These are phyloP conservation scores for Baronia brevicornis DNA, from an alignment of 2,888 invertebrate species.

Conservation along the genomic window DNA sequence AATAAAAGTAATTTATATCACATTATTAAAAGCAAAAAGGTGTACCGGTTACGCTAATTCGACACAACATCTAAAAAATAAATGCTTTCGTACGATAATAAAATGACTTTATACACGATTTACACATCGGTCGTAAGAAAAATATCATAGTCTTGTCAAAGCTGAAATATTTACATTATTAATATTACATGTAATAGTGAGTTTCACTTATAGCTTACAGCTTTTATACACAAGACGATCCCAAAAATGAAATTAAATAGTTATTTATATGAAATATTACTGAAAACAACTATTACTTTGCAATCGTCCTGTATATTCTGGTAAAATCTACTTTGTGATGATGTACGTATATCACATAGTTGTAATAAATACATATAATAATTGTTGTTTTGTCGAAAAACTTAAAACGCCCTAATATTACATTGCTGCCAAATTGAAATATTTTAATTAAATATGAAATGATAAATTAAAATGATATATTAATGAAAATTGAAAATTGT, in stretches of 20 bases:
- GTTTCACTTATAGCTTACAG: conserved; percentile 17
- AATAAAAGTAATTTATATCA: conserved; percentile 2
- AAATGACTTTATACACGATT: conserved; percentile 47
- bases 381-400: not conserved
- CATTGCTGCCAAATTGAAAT: conserved; percentile 8
- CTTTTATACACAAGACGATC: conserved; percentile 1
- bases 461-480: no score
- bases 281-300: conserved; percentile 10
- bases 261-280: not conserved
- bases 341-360: conserved; percentile 19
- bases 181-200: conserved; percentile 25
- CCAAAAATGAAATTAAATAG: not conserved
- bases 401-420: conserved; percentile 6
- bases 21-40: not conserved
- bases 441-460: no score
- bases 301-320: conserved; percentile 12
- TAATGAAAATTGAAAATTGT: no score
- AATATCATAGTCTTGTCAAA: conserved; percentile 37
- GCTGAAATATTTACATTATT: conserved; percentile 35
- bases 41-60: conserved; percentile 10
- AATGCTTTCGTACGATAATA: conserved; percentile 40
- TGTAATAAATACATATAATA: conserved; percentile 16
- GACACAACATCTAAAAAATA: conserved; percentile 41
- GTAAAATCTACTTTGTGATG: conserved; percentile 16
- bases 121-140: conserved; percentile 64